Percentiles rank a stretch among this genome's conserved stretches.
Conservation (phyloP, 2,797 vertebrate genomes). For the Alosa sapidissima region DNA sequence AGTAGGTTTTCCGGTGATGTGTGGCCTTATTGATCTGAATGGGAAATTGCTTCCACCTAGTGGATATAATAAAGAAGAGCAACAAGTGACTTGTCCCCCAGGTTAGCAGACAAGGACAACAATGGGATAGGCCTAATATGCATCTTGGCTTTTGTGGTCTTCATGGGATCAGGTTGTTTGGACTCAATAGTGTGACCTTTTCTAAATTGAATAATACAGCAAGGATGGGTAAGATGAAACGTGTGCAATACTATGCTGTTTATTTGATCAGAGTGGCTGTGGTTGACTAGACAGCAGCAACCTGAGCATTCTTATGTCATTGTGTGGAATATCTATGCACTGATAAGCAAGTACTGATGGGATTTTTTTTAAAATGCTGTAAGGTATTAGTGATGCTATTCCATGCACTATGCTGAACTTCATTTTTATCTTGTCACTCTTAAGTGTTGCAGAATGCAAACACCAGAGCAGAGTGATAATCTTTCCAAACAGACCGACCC, state of each 20-base stretch:
- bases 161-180: conserved; percentile 16
- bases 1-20: background rate
- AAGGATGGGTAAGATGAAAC: conserved; percentile 34
- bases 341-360: background rate
- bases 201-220: conserved; percentile 20
- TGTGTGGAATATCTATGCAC: background rate
- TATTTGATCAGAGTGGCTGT: conserved; percentile 30
- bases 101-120: background rate
- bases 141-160: background rate
- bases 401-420: background rate
- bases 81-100: background rate
- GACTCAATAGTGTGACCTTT: conserved; percentile 26
- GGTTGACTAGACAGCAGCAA: conserved; percentile 30
- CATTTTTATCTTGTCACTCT: background rate
- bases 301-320: background rate
- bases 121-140: background rate
- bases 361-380: background rate
- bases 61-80: background rate
- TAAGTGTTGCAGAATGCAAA: background rate
- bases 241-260: background rate
- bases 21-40: background rate
- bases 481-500: background rate
- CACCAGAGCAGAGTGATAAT: background rate
- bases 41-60: conserved; percentile 37
- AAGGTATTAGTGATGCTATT: background rate